Percentiles rank a stretch among this genome's conserved stretches.
Conservation (phyloP, 2,797 vertebrate species). For the Octomys mimax region DNA sequence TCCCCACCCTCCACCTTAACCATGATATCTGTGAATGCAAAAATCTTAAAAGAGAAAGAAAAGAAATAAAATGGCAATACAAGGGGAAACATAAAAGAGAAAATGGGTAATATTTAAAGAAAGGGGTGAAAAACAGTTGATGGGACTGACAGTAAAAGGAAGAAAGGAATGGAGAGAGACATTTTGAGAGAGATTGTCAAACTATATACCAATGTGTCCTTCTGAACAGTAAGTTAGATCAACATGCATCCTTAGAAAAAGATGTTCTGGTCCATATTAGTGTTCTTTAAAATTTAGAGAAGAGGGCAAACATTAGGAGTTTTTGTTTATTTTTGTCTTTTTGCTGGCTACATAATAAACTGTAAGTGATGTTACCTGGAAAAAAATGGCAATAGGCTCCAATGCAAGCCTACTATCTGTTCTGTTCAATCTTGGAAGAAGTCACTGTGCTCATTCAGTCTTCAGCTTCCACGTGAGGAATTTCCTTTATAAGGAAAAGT, state of each 20-base stretch:
- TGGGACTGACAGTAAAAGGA: background rate
- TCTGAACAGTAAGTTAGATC: background rate
- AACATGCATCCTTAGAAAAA: background rate
- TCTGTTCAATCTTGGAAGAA: background rate
- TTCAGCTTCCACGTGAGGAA: constrained; percentile 38
- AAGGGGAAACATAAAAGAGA: background rate
- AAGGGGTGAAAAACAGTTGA: background rate
- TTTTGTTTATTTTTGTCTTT: no score
- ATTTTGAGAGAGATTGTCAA: background rate
- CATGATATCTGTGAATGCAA: background rate
- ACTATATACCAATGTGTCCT: background rate
- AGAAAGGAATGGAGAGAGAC: background rate
- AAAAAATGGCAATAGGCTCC: no score
- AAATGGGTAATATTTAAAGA: background rate
- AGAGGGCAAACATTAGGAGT: no score
- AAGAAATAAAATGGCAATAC: background rate
- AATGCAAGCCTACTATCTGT: background rate
- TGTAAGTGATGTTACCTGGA: no score
- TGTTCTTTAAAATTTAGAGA: background rate
- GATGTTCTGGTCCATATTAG: background rate
- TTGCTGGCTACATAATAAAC: no score
- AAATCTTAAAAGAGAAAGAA: background rate
- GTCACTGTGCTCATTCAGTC: background rate
- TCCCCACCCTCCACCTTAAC: background rate
- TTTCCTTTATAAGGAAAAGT: constrained; percentile 31